Percentiles rank a stretch among this genome's conserved stretches.
phyloP scores from a whole-genome alignment of 2,888 invertebrate species.

The Caenorhabditis sp. region DNA sequence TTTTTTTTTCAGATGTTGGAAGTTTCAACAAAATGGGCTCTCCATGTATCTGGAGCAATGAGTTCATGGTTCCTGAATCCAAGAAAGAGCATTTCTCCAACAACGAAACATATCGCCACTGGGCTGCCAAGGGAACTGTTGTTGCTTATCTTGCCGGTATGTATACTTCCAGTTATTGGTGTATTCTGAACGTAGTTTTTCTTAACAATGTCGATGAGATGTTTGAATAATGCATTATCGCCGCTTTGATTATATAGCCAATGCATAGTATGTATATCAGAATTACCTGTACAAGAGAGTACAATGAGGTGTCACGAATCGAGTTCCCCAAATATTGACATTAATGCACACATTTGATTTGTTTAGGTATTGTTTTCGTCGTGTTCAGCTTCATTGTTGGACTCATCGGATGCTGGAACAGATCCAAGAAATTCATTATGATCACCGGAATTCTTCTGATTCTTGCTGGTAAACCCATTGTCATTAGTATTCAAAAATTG shows the following conservation, averaged over 20 bases:
- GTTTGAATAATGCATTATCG: constrained; percentile 30
- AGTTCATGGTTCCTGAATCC: constrained; percentile 74
- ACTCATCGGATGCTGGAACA: constrained; percentile 96
- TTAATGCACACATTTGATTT: constrained; percentile 65
- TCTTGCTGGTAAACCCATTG: constrained; percentile 12
- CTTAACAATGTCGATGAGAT: not conserved
- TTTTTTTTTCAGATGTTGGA: constrained; percentile 76
- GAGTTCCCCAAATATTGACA: constrained; percentile 60
- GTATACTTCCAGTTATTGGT: not conserved
- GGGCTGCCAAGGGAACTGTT: constrained; percentile 61
- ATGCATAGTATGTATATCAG: constrained; percentile 46
- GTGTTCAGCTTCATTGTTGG: constrained; percentile 97
- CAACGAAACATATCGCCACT: constrained; percentile 69
- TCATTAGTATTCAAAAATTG: not conserved
- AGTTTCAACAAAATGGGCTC: constrained; percentile 75
- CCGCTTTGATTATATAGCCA: constrained; percentile 9
- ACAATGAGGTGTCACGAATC: constrained; percentile 59
- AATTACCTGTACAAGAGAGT: constrained; percentile 58
- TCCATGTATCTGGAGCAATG: constrained; percentile 74
- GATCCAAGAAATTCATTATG: constrained; percentile 94
- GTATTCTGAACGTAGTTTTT: not conserved
- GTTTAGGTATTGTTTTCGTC: constrained; percentile 90
- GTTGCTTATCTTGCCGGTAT: constrained; percentile 62
- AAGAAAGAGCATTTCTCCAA: constrained; percentile 68
- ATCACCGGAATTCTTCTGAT: constrained; percentile 86